These are phyloP conservation scores for Apoderus coryli DNA, from an alignment of 2,888 invertebrate genomes.

Conservation along the genomic window DNA sequence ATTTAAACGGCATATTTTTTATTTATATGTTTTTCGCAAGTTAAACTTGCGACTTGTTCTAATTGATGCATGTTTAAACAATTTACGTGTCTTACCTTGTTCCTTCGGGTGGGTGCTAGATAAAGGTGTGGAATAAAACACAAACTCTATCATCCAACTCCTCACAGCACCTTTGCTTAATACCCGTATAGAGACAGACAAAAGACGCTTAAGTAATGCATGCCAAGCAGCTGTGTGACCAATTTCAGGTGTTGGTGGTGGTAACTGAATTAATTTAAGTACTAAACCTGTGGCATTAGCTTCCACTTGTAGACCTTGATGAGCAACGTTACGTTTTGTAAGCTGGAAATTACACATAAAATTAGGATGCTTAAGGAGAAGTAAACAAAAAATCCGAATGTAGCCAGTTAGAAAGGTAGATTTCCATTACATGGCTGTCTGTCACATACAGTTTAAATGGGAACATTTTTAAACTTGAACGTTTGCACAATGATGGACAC, in stretches of 20 bases:
- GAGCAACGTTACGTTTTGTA: constrained; percentile 67
- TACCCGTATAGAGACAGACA: constrained; percentile 72
- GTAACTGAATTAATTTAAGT: constrained; percentile 63
- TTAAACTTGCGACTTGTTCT: no score
- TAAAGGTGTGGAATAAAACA: constrained; percentile 69
- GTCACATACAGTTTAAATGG: no score
- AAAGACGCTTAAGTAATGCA: constrained; percentile 58
- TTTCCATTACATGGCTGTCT: no score
- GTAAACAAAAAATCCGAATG: no score
- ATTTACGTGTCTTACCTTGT: constrained; percentile 41
- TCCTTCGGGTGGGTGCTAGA: constrained; percentile 70
- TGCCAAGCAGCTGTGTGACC: constrained; percentile 44
- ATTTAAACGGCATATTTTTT: no score
- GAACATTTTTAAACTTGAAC: no score
- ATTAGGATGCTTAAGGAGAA: no score
- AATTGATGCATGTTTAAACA: neutral
- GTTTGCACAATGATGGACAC: no score
- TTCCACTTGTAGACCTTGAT: constrained; percentile 86
- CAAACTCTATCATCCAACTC: constrained; percentile 83
- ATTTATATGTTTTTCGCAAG: no score
- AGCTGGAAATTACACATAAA: constrained; percentile 45
- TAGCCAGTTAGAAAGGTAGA: no score
- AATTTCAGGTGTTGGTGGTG: constrained; percentile 41
- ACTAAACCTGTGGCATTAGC: constrained; percentile 79
- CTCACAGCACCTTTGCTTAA: constrained; percentile 65